Base-by-base conservation (phyloP, 2,888 invertebrate species). In the Plagodis dolabraria region DNA sequence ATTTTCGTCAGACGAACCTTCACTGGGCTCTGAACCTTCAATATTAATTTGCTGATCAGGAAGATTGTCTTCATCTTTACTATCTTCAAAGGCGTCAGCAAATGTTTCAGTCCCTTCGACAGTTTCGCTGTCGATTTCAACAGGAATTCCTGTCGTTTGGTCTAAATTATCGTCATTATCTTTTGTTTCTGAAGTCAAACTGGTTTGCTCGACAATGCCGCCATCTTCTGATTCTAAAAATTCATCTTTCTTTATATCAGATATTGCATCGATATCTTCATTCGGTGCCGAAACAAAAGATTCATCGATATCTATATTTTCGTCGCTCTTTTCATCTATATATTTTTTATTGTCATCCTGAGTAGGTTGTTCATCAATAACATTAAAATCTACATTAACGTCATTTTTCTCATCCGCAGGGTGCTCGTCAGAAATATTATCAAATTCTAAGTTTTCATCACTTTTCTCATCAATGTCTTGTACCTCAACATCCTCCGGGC, bases 51-150 rank as follows among this genome's bases (percentile, higher is more conserved):
- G 22, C 33, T 49, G 38, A 38, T 50, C 33, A 10, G 43, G 11
- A n/a, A n/a, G n/a, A 42, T 40, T 50, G 11, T 33, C 22, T 48
- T 54, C 49, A 12, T 10, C 43, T 8, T 35, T 35, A 33, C 33
- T 48, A 7, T 47, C 44, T 5, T 50, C 53, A 46, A 36, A 53
- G 7, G 56, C 56, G 34, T 56, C 60, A n/a, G 10, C 33, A 46
- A 60, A 56, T 35, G 22, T 34, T 38, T 54, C 54, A 8, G 12
- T 36, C 33, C 12, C 43, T 43, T 11, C 12, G 8, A 43, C 12
- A 12, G 11, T 12, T 43, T n/a, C 22, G 5, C 51, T 54, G 38
- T 2, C 34, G 51, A 36, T 51, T 47, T 51, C 50, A 12, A 5
- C 11, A 12, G 34, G 36, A 22, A 42, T 34, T 46, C 42, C 43